Evolutionary conservation across 2,113 vertebrate genomes (phyloP), one percentile per base, ranked within the genome.

Genomic region (Pseudorasbora parva): DNA sequence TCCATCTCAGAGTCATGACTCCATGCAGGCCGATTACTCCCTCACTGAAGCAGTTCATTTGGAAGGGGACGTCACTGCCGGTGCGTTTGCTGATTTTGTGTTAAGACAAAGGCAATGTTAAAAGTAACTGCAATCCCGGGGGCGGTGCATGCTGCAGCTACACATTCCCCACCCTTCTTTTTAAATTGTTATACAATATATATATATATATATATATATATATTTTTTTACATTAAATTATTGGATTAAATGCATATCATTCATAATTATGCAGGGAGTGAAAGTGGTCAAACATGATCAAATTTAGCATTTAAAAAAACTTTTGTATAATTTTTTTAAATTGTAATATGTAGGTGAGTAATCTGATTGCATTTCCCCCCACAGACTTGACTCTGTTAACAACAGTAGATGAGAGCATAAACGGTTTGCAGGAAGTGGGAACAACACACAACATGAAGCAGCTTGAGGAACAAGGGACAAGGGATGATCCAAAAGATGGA

Each of bases 321-420:
- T 37, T 37, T 37, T 37, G 3, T 14, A 11, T 45, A 45, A 47
- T 15, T 15, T 15, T 45, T 49, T 5, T 21, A 30, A 30, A 21
- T 21, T 54, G 51, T 45, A 45, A 45, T 2, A 45, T 45, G 43
- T 21, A 8, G 51, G 8, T 54, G 51, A 54, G 17, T 54, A 21
- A 54, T 54, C 45, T 73, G 3, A 45, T 49, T 73, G 12, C 12
- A 49, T 8, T 49, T 72, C 54, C 62, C 37, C 23, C 37, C 37
- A 83, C 78, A 92, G n/a, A 71, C 10, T 62, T 84, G 17, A 85
- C 91, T 0, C 92, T 95, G 60, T 91, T 97, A 2, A 92, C 94
- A 62, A 93, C 95, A 4, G 96, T 97, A 82, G 93, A 95, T 90
- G 91, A 90, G 85, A 90, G 87, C 92, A 87, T 89, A 57, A 79